phyloP scores from a whole-genome alignment of 2,113 vertebrate species.

The Clupea harengus region DNA sequence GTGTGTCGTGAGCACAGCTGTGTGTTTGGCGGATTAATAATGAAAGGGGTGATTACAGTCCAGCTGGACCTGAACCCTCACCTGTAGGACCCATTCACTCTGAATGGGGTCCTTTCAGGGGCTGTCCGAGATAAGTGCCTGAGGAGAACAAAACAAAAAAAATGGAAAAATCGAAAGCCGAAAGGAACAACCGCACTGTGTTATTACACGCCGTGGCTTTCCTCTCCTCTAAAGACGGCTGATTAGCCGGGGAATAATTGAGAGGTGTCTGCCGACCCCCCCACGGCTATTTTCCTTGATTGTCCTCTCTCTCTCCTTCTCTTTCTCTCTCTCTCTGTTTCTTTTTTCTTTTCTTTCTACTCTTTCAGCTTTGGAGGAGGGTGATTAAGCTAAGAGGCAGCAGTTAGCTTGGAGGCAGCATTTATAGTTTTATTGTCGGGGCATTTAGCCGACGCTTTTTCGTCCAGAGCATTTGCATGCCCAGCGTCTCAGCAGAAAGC shows the following conservation, averaged over 20 bases:
- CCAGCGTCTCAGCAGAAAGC: neutral
- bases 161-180: neutral
- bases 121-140: constrained; percentile 37
- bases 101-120: constrained; percentile 43
- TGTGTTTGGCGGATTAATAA: constrained; percentile 30
- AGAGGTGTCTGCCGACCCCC: constrained; percentile 39
- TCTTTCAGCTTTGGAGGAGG: neutral
- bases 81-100: constrained; percentile 34
- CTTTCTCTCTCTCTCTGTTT: neutral
- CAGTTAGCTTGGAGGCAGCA: neutral
- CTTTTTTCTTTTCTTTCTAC: neutral
- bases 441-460: neutral
- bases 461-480: neutral
- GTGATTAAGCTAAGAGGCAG: neutral
- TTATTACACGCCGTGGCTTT: constrained; percentile 45
- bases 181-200: constrained; percentile 31
- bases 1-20: neutral
- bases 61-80: constrained; percentile 35
- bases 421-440: neutral
- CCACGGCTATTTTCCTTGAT: constrained; percentile 48
- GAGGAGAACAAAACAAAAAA: constrained; percentile 27
- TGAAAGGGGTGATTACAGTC: constrained; percentile 47
- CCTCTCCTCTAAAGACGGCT: constrained; percentile 40
- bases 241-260: constrained; percentile 53
- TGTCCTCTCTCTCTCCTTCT: constrained; percentile 24